phyloP scores from a whole-genome alignment of 1,140 invertebrate genomes.

The Drosophila orosa region DNA sequence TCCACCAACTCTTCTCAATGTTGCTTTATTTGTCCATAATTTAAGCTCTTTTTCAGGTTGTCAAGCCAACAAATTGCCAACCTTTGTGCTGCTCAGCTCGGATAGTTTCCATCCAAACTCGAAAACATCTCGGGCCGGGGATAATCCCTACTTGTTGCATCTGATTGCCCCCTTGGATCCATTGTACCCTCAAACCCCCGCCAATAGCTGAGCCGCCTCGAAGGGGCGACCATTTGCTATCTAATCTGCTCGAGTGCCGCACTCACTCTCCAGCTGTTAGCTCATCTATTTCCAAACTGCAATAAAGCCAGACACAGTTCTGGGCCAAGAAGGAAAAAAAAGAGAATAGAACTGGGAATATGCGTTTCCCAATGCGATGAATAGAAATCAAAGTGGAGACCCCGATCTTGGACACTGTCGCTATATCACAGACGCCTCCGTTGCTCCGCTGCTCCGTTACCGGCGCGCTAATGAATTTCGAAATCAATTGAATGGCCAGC shows the following conservation, averaged over 20 bases:
- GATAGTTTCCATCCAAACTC: slow-evolving; percentile 7
- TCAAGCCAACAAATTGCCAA: slow-evolving; percentile 52
- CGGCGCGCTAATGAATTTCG: slow-evolving; percentile 75
- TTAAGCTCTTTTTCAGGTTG: slow-evolving; percentile 42
- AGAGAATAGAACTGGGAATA: slow-evolving; percentile 25
- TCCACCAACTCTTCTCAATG: slow-evolving; percentile 6
- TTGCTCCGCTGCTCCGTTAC: slow-evolving; percentile 35
- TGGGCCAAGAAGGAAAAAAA: slow-evolving; percentile 17
- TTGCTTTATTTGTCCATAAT: slow-evolving; percentile 14
- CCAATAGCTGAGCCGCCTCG: slow-evolving; percentile 5
- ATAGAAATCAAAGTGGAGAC: slow-evolving; percentile 50
- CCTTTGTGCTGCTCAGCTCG: slow-evolving; percentile 37
- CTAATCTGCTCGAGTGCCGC: slow-evolving; percentile 73
- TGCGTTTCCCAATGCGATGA: slow-evolving; percentile 42
- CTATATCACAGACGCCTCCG: slow-evolving; percentile 50
- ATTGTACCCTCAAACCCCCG: slow-evolving; percentile 8
- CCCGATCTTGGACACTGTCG: slow-evolving; percentile 35
- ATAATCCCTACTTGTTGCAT: slow-evolving; percentile 55
- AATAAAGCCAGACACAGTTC: slow-evolving; percentile 68
- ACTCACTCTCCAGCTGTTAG: slow-evolving; percentile 80
- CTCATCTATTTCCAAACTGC: slow-evolving; percentile 78
- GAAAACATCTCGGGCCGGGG: slow-evolving; percentile 43
- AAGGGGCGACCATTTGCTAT: slow-evolving; percentile 66
- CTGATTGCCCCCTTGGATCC: slow-evolving; percentile 40
- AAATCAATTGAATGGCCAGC: slow-evolving; percentile 74